Evolutionary conservation across 2,113 vertebrate species (phyloP).

Genomic region (Ranitomeya imitator): DNA sequence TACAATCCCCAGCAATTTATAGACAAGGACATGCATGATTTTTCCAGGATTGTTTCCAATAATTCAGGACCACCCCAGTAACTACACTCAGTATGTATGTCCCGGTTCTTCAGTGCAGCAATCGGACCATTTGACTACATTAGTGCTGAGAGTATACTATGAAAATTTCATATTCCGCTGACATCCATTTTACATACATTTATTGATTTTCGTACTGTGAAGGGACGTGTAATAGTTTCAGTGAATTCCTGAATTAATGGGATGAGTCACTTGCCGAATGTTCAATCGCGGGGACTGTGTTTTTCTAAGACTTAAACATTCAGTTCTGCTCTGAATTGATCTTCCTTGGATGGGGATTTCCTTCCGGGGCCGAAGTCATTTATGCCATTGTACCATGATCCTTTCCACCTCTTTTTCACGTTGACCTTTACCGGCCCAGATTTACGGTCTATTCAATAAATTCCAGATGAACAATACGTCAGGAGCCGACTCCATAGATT

Average conservation of each 20-base stretch:
- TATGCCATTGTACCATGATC: neutral
- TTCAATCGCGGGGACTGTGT: neutral
- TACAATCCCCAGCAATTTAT: too few species aligned
- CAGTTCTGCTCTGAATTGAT: neutral
- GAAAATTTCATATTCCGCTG: conserved; percentile 4
- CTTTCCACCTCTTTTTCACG: neutral
- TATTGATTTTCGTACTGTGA: conserved; percentile 43
- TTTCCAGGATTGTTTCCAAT: too few species aligned
- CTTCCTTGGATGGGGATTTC: neutral
- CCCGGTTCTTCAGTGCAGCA: neutral
- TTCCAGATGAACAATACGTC: neutral
- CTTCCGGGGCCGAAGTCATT: neutral
- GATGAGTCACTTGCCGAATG: conserved; percentile 18
- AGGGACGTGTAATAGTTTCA: conserved; percentile 37
- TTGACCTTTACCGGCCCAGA: neutral
- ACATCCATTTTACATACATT: conserved; percentile 27
- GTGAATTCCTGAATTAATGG: conserved; percentile 22
- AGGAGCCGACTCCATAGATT: neutral
- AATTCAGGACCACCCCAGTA: too few species aligned
- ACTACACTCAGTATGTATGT: neutral
- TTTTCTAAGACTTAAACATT: neutral
- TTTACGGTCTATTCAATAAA: neutral
- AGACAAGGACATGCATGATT: too few species aligned
- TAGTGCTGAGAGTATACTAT: neutral
- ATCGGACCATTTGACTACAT: neutral